Evolutionary conservation across 2,113 vertebrate species (phyloP).

Genomic region (Petroica traversi): DNA sequence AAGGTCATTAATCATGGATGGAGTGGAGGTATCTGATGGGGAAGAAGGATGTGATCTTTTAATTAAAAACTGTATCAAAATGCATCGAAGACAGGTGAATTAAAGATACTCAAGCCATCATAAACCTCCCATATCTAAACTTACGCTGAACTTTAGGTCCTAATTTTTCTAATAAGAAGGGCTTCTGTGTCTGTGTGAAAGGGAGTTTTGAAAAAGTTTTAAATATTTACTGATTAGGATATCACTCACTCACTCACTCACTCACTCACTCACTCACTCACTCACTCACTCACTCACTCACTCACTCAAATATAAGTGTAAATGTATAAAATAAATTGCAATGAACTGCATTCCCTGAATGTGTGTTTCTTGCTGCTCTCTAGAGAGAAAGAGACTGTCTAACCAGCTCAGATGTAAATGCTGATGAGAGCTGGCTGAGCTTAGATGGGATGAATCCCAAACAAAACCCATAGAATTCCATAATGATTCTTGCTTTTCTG

Average conservation of each 20-base stretch:
- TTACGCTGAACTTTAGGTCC: background rate
- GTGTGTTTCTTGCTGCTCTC: background rate
- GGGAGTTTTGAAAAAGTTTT: background rate
- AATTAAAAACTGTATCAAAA: background rate
- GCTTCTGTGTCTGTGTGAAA: background rate
- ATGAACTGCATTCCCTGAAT: background rate
- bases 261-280: background rate
- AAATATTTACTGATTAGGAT: background rate
- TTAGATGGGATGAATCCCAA: background rate
- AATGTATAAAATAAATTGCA: background rate
- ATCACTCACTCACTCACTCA: background rate
- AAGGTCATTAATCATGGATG: background rate
- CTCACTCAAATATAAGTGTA: background rate
- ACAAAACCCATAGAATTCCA: background rate
- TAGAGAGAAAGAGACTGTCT: background rate
- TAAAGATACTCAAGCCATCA: background rate
- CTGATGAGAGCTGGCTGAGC: background rate
- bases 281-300: background rate
- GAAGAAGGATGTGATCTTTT: background rate
- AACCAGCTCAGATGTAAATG: background rate
- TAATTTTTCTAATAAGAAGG: background rate
- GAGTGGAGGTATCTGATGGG: background rate
- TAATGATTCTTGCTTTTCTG: background rate
- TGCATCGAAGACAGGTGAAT: background rate
- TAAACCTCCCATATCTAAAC: background rate